Percentiles rank a stretch among this genome's conserved stretches.
Evolutionary conservation across 1,140 invertebrate genomes (phyloP).

Genomic region (Magallana gigas): DNA sequence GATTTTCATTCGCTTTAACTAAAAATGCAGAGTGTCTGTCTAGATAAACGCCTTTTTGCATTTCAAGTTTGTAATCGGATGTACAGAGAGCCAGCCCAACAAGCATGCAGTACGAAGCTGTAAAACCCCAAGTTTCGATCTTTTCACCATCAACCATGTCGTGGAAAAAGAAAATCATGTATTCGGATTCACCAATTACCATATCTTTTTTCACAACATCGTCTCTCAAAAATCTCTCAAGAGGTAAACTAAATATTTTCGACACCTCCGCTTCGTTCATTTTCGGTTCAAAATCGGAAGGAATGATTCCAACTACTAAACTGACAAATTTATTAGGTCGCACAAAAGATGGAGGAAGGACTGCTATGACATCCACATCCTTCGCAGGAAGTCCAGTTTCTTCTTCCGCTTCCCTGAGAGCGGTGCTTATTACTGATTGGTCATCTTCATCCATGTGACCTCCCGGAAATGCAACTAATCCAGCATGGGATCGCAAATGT

Average conservation of each 20-base stretch:
- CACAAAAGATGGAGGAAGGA: conserved; percentile 55
- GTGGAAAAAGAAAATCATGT: conserved; percentile 41
- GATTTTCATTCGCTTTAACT: too few relatives aligned
- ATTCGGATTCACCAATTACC: neutral
- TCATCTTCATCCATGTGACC: conserved; percentile 60
- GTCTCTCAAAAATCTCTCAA: conserved; percentile 59
- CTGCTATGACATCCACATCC: conserved; percentile 57
- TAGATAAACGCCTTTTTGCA: neutral
- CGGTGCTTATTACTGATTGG: conserved; percentile 59
- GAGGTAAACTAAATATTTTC: conserved; percentile 59
- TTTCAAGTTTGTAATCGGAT: conserved; percentile 21
- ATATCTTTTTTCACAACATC: conserved; percentile 18
- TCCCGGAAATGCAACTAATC: conserved; percentile 65
- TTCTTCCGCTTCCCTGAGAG: conserved; percentile 66
- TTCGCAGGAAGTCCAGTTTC: conserved; percentile 62
- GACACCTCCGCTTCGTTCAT: conserved; percentile 62
- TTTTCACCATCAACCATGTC: conserved; percentile 46
- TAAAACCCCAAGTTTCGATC: conserved; percentile 59
- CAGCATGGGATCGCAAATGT: conserved; percentile 56
- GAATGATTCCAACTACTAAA: conserved; percentile 63
- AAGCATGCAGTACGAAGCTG: conserved; percentile 47
- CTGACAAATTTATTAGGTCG: conserved; percentile 60
- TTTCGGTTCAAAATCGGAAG: conserved; percentile 57
- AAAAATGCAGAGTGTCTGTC: neutral
- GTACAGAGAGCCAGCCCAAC: conserved; percentile 50